Percentiles rank a stretch among this genome's conserved stretches.
Evolutionary conservation across 2,797 vertebrate species (phyloP).

Genomic region (Podarcis siculus): DNA sequence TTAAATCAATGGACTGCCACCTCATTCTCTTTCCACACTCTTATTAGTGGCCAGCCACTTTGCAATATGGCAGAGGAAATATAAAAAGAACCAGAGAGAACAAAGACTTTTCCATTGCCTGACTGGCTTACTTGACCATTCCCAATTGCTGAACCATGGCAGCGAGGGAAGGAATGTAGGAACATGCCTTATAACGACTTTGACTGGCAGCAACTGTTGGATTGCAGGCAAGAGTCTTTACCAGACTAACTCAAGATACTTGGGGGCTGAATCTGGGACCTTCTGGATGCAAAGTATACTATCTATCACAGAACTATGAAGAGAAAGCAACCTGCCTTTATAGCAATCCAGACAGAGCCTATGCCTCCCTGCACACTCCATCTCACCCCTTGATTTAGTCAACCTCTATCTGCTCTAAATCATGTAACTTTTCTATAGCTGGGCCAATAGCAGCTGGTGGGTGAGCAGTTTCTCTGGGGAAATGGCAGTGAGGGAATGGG

Average conservation of each 20-base stretch:
- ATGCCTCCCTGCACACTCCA: too few relatives aligned
- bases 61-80: neutral
- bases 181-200: neutral
- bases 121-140: neutral
- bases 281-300: neutral
- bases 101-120: neutral
- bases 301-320: neutral
- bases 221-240: neutral
- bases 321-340: neutral
- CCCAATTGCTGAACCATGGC: neutral
- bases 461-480: neutral
- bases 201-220: neutral
- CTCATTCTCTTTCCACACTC: neutral
- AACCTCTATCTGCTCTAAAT: neutral
- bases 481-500: neutral
- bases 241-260: neutral
- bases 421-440: neutral
- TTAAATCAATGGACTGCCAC: neutral
- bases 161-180: neutral
- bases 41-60: neutral
- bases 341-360: neutral
- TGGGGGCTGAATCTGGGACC: neutral
- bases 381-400: neutral
- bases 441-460: neutral
- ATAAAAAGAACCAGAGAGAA: neutral